Conservation (phyloP, 2,888 invertebrate species). For the Caenorhabditis plicata region DNA sequence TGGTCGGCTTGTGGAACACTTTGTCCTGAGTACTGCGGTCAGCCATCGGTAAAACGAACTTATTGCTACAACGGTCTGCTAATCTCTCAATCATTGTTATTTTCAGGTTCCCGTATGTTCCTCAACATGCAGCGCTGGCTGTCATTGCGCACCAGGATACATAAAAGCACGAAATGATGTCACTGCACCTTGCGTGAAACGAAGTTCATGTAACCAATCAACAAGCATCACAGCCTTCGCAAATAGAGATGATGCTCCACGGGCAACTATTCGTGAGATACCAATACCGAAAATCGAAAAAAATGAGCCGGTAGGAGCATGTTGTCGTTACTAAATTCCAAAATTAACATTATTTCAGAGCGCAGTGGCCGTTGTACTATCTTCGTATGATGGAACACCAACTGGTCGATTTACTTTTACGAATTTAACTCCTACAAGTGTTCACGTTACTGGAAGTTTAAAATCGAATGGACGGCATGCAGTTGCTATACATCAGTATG, state of each 20-base stretch:
- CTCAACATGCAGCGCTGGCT: conserved; percentile 44
- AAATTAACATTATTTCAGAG: conserved; percentile 13
- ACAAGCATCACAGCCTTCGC: conserved; percentile 9
- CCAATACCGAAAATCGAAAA: too few species aligned
- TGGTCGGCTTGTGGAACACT: conserved; percentile 47
- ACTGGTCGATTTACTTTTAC: conserved; percentile 39
- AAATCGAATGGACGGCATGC: conserved; percentile 36
- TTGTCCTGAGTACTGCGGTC: conserved; percentile 52
- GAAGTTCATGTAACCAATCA: conserved; percentile 30
- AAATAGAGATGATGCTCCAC: conserved; percentile 26
- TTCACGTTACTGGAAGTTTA: conserved; percentile 36
- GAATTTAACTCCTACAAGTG: conserved; percentile 27
- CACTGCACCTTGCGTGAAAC: conserved; percentile 44
- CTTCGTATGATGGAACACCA: conserved; percentile 13
- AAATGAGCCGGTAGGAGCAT: conserved; percentile 24
- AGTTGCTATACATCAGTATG: conserved; percentile 45
- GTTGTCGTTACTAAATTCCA: conserved; percentile 7
- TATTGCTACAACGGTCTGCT: not conserved
- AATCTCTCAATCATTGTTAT: conserved; percentile 3
- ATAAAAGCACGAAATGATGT: conserved; percentile 43
- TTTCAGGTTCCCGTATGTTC: conserved; percentile 52
- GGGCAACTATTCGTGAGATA: conserved; percentile 34
- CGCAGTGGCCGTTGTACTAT: conserved; percentile 35
- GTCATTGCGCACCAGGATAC: conserved; percentile 48
- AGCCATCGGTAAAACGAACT: conserved; percentile 22